A percentile compares a stretch with the other conserved stretches of the same genome.
phyloP scores from a whole-genome alignment of 1,140 invertebrate genomes.

The Pogonognathellus flavescens region DNA sequence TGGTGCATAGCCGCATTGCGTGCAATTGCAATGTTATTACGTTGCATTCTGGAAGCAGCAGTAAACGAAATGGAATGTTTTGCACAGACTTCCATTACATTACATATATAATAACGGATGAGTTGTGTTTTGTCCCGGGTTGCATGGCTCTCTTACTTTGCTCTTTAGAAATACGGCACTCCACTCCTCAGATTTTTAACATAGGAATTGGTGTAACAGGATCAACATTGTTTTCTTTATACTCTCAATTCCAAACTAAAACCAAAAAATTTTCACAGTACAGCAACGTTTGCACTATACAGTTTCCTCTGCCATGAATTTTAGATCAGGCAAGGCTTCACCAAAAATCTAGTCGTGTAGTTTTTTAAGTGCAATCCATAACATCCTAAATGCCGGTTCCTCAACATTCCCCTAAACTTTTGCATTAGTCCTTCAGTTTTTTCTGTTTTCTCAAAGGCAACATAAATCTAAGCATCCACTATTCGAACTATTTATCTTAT shows the following conservation, averaged over 20 bases:
- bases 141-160: not conserved
- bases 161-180: too few relatives aligned
- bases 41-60: not conserved
- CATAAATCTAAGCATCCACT: not conserved
- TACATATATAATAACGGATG: not conserved
- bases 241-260: not conserved
- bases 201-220: too few relatives aligned
- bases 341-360: too few relatives aligned
- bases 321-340: not conserved
- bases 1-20: slow-evolving; percentile 18
- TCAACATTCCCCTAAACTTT: too few relatives aligned
- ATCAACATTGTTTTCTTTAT: not conserved
- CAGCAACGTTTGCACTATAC: slow-evolving; percentile 1
- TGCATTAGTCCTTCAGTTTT: not conserved
- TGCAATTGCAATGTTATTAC: slow-evolving; percentile 13
- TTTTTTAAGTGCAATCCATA: too few relatives aligned
- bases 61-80: not conserved
- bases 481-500: not conserved
- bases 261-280: not conserved
- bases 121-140: not conserved
- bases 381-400: too few relatives aligned
- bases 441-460: not conserved
- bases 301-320: slow-evolving; percentile 5
- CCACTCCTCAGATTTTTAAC: too few relatives aligned
- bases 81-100: not conserved